Evolutionary conservation across 2,888 invertebrate genomes (phyloP).

Genomic region (Tipula unca): DNA sequence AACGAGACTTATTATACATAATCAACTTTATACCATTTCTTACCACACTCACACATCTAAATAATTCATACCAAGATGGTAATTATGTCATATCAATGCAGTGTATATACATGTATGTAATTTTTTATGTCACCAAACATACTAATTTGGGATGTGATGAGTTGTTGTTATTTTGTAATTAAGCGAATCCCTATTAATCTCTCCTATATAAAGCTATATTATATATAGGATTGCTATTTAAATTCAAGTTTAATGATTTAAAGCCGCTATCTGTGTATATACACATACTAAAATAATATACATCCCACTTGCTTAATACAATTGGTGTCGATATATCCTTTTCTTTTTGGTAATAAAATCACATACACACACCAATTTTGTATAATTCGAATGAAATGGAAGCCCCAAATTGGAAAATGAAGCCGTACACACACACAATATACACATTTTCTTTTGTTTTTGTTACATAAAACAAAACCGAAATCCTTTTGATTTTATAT

Average conservation of each 20-base stretch:
- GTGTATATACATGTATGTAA: no score
- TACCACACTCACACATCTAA: no score
- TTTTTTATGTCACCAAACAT: not conserved
- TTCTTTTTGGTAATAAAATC: no score
- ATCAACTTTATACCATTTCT: no score
- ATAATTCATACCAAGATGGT: no score
- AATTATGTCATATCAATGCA: no score
- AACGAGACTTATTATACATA: no score
- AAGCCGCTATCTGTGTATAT: not conserved
- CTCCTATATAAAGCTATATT: not conserved
- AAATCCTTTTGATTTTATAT: not conserved
- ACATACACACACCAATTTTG: not conserved
- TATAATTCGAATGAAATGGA: not conserved
- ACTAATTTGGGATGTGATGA: not conserved
- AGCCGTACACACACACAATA: not conserved
- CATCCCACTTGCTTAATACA: not conserved
- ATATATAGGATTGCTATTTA: not conserved
- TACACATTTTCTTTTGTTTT: not conserved
- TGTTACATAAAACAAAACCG: not conserved
- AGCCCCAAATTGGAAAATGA: not conserved
- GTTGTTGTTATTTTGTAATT: not conserved
- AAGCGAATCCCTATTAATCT: not conserved
- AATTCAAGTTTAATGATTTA: not conserved
- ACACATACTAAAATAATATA: not conserved
- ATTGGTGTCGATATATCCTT: not conserved